phyloP scores from a whole-genome alignment of 2,888 invertebrate genomes.

The Euspilapteryx auroguttella region DNA sequence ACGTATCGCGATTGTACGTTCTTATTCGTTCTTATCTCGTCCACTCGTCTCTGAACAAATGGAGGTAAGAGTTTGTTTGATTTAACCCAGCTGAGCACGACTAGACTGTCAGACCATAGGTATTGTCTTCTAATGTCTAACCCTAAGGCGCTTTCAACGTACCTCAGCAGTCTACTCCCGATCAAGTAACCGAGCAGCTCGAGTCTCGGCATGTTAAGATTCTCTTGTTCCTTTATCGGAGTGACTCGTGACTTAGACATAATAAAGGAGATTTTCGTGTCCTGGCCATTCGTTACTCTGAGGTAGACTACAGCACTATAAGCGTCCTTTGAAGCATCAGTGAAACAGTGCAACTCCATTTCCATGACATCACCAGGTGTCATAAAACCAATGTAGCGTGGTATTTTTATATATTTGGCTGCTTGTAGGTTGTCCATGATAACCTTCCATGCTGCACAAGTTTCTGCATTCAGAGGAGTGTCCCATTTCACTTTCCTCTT shows the following conservation, averaged over 20 bases:
- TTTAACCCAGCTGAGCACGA: constrained; percentile 4
- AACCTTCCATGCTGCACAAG: background rate
- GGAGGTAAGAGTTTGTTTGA: constrained; percentile 8
- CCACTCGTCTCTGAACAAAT: constrained; percentile 7
- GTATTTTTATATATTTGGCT: background rate
- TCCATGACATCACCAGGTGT: no score
- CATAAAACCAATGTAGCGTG: background rate
- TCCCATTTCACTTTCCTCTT: background rate
- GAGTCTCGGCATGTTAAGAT: no score
- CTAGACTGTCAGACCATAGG: constrained; percentile 1
- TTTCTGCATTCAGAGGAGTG: background rate
- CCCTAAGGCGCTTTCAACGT: constrained; percentile 1
- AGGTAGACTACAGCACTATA: constrained; percentile 2
- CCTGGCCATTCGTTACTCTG: background rate
- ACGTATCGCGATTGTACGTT: constrained; percentile 1
- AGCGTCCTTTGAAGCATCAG: constrained; percentile 5
- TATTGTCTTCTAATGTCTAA: background rate
- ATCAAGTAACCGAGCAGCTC: no score
- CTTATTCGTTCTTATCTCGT: constrained; percentile 7
- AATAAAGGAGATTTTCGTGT: constrained; percentile 1
- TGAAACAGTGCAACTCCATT: constrained; percentile 1
- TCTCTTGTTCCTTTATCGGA: no score
- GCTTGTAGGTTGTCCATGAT: background rate
- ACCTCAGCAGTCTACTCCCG: constrained; percentile 3
- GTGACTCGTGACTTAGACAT: constrained; percentile 2